Base-by-base conservation (phyloP, 1,140 invertebrate genomes). In the Drosophila nigromelanica region DNA sequence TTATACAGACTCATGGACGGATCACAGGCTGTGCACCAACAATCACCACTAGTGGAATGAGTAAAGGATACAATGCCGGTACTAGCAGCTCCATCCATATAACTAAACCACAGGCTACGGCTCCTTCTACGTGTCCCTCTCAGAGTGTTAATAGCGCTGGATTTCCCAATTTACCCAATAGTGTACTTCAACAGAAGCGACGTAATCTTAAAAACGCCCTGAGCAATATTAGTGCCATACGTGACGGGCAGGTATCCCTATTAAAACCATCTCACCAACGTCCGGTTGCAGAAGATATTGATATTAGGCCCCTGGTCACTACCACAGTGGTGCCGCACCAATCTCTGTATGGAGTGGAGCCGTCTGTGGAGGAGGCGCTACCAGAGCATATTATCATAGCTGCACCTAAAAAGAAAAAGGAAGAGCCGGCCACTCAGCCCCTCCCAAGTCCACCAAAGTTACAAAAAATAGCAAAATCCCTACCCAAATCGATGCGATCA, bases 361-460 rank as follows among this genome's bases (percentile, higher is more conserved):
- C 75, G 5, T 80, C 77, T 8, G 76, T 83, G 0, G 90, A 87
- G 18, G 86, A 91, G 21, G 80, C 67, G 6, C 58, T 90, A 33
- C 90, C 90, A 0, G 81, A 91, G 35, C 77, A 89, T 50, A 91
- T 91, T 47, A 91, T 91, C 15, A 90, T 91, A 58, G 89, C 89
- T 1, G 81, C 80, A 6, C 82, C 89, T n/a, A 90, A 90, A n/a
- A 89, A 83, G 30, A 87, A 83, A 30, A 73, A 73, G 12, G 83
- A 89, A 10, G 79, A 83, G 30, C 42, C 67, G 3, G 5, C 10
- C 1, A 12, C 30, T 1, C 30, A n/a, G 8, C 10, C 14, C 12
- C 60, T 45, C 7, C 21, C 30, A 30, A 33, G 14, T 15, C 47
- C 54, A 37, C 21, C 64, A 1, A 70, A 73, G 12, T 30, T 70